Percentiles rank a stretch among this genome's conserved stretches.
These are phyloP conservation scores for Drosophila triauraria DNA, from an alignment of 1,140 invertebrate species.

Conservation along the genomic window DNA sequence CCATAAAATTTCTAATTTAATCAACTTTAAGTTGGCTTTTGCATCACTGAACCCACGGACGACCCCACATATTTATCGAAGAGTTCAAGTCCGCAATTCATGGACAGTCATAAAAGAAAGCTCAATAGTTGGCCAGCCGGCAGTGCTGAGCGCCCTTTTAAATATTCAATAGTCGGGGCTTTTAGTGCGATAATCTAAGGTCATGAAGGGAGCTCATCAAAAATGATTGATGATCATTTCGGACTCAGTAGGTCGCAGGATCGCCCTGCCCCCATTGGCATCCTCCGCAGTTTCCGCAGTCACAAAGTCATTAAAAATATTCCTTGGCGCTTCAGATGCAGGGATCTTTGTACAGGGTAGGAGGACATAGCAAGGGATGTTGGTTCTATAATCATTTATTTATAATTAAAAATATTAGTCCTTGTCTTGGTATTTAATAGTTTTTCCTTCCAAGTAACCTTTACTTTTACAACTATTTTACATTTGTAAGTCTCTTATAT, in stretches of 20 bases:
- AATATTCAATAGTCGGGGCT: constrained; percentile 59
- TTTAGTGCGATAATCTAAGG: constrained; percentile 62
- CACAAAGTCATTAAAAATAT: constrained; percentile 38
- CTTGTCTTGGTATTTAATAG: background rate
- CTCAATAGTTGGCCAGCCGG: constrained; percentile 5
- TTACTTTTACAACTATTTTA: too few relatives aligned
- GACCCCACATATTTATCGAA: constrained; percentile 21
- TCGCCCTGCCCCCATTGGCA: background rate
- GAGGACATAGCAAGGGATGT: background rate
- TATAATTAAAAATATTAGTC: background rate
- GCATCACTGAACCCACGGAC: constrained; percentile 3
- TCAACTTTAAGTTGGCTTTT: constrained; percentile 59
- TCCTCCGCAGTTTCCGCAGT: background rate
- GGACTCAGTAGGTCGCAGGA: background rate
- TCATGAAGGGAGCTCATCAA: constrained; percentile 36
- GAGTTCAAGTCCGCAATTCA: constrained; percentile 34
- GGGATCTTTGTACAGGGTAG: background rate
- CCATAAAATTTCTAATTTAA: constrained; percentile 81
- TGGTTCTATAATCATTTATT: background rate
- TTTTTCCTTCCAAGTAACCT: background rate
- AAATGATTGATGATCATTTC: constrained; percentile 71
- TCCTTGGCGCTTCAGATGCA: constrained; percentile 1
- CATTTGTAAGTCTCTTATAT: too few relatives aligned
- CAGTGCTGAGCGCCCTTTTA: constrained; percentile 38
- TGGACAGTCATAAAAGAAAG: constrained; percentile 55